These are phyloP conservation scores for Parnassius glacialis DNA, from an alignment of 2,888 invertebrate genomes.

Conservation along the genomic window DNA sequence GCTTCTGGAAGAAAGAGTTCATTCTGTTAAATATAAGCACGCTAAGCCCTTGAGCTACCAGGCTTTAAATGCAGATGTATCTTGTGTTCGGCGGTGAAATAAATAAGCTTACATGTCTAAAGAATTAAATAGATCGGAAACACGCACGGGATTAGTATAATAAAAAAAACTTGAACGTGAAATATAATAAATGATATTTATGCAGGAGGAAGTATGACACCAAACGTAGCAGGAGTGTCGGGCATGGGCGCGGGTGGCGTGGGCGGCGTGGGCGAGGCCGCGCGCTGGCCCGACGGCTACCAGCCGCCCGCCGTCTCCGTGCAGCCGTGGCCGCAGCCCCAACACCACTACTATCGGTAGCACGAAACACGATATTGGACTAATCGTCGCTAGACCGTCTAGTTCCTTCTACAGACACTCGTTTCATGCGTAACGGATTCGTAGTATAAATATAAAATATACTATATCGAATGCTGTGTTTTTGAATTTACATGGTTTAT, in stretches of 20 bases:
- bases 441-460: background rate
- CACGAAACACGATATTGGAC: conserved; percentile 16
- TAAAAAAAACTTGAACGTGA: no score
- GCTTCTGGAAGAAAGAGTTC: no score
- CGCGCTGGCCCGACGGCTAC: conserved; percentile 48
- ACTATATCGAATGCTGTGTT: no score
- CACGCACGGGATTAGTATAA: no score
- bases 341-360: conserved; percentile 83
- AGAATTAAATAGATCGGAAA: no score
- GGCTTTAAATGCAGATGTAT: no score
- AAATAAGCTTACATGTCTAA: no score
- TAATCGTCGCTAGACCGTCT: background rate
- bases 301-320: conserved; percentile 38
- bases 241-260: conserved; percentile 37
- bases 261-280: conserved; percentile 34
- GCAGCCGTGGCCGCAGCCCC: conserved; percentile 67
- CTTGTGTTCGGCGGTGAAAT: no score
- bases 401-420: background rate
- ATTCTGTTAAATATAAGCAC: no score
- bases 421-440: background rate
- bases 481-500: no score
- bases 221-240: conserved; percentile 42
- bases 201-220: conserved; percentile 45
- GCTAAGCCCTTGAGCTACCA: no score
- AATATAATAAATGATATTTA: background rate